phyloP scores from a whole-genome alignment of 2,797 vertebrate species.

The Chrysocyon brachyurus region DNA sequence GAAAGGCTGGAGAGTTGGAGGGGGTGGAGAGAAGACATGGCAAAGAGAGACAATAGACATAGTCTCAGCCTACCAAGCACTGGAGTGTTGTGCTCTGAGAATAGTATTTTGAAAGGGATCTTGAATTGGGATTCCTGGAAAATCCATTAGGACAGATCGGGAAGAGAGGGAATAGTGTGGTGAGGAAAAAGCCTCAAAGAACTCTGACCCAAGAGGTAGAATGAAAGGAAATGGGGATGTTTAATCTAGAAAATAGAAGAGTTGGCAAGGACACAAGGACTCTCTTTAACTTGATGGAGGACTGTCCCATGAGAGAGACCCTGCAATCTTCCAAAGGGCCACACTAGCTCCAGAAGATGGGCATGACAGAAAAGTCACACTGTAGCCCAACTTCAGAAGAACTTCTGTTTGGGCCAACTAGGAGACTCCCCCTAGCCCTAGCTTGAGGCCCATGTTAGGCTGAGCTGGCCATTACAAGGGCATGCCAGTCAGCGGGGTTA shows the following conservation, averaged over 20 bases:
- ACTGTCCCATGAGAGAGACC: not conserved
- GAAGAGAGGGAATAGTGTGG: not conserved
- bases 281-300: slow-evolving; percentile 12
- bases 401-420: not conserved
- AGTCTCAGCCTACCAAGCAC: not conserved
- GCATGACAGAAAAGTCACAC: not conserved
- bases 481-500: not conserved
- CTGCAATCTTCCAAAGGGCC: not conserved
- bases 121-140: slow-evolving; percentile 27
- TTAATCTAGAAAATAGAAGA: slow-evolving; percentile 56
- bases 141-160: not conserved
- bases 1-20: not conserved
- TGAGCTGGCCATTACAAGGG: not conserved
- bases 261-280: not conserved
- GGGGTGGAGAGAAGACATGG: not conserved
- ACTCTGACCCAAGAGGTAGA: not conserved
- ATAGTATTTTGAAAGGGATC: not conserved
- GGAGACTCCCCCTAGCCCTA: not conserved
- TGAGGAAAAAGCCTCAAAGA: not conserved
- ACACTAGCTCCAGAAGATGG: not conserved
- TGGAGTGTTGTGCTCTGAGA: not conserved
- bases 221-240: not conserved
- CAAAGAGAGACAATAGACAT: not conserved
- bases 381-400: not conserved
- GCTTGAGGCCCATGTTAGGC: not conserved